A percentile compares a stretch with the other conserved stretches of the same genome.
phyloP scores from a whole-genome alignment of 2,113 vertebrate species.

The Addax nasomaculatus region DNA sequence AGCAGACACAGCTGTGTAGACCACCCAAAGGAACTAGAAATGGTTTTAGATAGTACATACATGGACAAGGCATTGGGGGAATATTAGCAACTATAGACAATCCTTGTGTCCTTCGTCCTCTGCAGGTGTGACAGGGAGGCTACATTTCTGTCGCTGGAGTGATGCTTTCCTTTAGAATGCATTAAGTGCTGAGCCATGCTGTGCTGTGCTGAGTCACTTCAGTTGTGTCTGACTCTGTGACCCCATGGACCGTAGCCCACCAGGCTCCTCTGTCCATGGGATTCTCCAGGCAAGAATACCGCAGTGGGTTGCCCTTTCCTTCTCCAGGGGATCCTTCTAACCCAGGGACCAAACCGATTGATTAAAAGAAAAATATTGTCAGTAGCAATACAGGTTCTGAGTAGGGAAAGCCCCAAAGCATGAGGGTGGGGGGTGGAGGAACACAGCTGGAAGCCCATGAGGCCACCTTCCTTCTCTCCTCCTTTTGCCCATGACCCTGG shows the following conservation, averaged over 20 bases:
- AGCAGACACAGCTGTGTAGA: fast-evolving
- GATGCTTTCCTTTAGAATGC: neutral
- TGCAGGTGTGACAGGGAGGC: fast-evolving
- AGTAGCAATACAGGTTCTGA: neutral
- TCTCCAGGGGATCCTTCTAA: neutral
- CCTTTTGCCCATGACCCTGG: neutral
- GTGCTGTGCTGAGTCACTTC: neutral
- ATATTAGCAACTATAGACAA: fast-evolving
- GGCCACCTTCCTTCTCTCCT: neutral
- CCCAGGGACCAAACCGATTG: neutral
- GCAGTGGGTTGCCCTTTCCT: neutral
- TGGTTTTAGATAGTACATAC: neutral
- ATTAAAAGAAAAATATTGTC: neutral
- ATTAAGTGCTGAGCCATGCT: neutral
- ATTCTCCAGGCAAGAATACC: neutral
- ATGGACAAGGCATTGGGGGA: neutral
- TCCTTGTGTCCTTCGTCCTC: neutral
- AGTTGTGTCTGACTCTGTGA: neutral
- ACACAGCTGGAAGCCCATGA: neutral
- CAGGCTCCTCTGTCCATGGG: neutral
- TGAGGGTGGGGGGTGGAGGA: too few species aligned
- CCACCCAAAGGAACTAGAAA: neutral
- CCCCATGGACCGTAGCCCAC: neutral
- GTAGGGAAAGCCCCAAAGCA: neutral
- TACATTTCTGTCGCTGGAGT: neutral